Conservation (phyloP, 2,113 vertebrate genomes). For the Zosterops pallidus region DNA sequence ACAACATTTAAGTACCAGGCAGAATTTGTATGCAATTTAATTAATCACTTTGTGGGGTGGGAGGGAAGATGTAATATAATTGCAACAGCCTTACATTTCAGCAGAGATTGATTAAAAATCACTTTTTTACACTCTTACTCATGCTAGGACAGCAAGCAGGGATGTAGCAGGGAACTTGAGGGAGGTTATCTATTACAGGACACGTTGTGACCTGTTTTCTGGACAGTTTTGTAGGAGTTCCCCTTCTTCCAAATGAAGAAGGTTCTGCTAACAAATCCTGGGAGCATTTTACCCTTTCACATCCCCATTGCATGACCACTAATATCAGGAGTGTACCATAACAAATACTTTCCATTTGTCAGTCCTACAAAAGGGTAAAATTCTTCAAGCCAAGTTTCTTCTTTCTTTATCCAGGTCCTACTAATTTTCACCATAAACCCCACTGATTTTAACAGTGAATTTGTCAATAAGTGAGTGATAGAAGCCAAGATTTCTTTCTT, state of each 20-base stretch:
- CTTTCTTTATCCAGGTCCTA: not conserved
- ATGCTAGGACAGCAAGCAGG: not conserved
- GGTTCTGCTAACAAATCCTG: not conserved
- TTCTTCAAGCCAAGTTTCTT: not conserved
- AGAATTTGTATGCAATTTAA: not conserved
- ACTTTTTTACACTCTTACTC: not conserved
- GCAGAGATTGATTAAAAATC: not conserved
- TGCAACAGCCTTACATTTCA: not conserved
- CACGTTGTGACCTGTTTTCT: not conserved
- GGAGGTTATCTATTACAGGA: not conserved
- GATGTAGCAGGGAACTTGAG: accelerated
- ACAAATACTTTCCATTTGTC: not conserved
- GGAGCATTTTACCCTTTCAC: not conserved
- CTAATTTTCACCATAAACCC: not conserved
- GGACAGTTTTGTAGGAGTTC: not conserved
- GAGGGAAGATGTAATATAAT: not conserved
- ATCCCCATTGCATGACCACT: too few relatives aligned
- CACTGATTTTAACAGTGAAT: not conserved
- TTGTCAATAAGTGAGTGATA: not conserved
- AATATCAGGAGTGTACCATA: not conserved
- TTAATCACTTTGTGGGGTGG: not conserved
- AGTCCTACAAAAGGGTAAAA: not conserved
- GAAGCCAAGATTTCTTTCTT: not conserved
- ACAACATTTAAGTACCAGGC: not conserved
- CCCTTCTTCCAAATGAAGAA: not conserved